These are phyloP conservation scores for Pangasianodon gigas DNA, from an alignment of 2,113 vertebrate genomes.

Conservation along the genomic window DNA sequence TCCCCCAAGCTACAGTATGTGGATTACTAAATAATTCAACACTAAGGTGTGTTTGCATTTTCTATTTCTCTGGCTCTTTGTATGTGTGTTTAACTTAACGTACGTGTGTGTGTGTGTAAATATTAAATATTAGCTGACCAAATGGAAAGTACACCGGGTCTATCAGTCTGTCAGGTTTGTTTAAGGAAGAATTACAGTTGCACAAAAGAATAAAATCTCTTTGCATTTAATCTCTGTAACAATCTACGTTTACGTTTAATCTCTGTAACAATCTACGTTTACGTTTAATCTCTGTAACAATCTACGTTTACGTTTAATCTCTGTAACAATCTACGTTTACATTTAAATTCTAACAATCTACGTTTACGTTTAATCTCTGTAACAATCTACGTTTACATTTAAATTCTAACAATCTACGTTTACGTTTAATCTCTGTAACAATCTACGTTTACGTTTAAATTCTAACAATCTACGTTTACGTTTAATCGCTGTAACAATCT, in stretches of 20 bases:
- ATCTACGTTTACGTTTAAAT: neutral
- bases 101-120: neutral
- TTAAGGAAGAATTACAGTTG: neutral
- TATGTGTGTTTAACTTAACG: neutral
- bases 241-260: neutral
- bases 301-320: too few relatives aligned
- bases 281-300: too few relatives aligned
- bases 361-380: too few relatives aligned
- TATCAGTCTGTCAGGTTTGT: neutral
- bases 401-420: too few relatives aligned
- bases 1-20: neutral
- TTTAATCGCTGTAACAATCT: neutral
- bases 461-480: neutral
- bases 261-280: neutral
- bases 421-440: too few relatives aligned
- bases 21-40: slow-evolving; percentile 7
- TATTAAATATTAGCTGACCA: neutral
- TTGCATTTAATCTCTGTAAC: neutral
- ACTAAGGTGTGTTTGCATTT: neutral
- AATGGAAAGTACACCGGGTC: neutral
- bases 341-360: too few relatives aligned
- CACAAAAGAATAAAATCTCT: neutral
- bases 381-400: too few relatives aligned
- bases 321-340: too few relatives aligned
- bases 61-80: slow-evolving; percentile 1